Base-by-base conservation (phyloP, 2,797 vertebrate species). In the Miichthys miiuy region DNA sequence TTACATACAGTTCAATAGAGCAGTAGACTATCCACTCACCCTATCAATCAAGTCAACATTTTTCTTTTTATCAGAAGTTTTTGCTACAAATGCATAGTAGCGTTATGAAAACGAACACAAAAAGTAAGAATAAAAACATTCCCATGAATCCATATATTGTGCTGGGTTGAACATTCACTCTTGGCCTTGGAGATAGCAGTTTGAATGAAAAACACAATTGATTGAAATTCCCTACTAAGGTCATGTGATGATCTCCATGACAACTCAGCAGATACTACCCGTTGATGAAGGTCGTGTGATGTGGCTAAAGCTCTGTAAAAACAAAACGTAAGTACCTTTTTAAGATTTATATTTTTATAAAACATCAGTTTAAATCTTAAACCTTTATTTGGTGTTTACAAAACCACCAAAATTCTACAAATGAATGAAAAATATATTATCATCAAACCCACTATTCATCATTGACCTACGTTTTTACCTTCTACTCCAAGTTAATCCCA, bases 1-100 rank as follows among this genome's bases (percentile, higher is more conserved):
- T 74, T 67, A 76, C 68, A 62, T 64, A 61, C 42, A 48, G 50
- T 54, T 50, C 48, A 72, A 44, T 41, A 54, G 50, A 66, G 61
- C 38, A 55, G 47, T 70, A 55, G 68, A 58, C 23, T 51, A 18
- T 18, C 17, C 23, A 9, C 13, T 57, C 34, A 46, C 5, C 23
- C 20, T 56, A 72, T 81, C 48, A 34, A n/a, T 76, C 73, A 72
- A 2, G 3, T 27, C 61, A 54, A 18, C 6, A 8, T 48, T 46
- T 38, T 70, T 42, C 48, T 71, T 66, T 61, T 65, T 16, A 34
- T 41, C 2, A 17, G 1, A 47, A 25, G 52, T 68, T 30, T 30
- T 38, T 30, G 46, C 17, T 48, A 38, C 4, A 58, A 44, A 67
- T 23, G 7, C 50, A 55, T 6, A 2, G 25, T 5, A 20, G 21